These are phyloP conservation scores for Sebastes goodei DNA, from an alignment of 2,797 vertebrate species.

Conservation along the genomic window DNA sequence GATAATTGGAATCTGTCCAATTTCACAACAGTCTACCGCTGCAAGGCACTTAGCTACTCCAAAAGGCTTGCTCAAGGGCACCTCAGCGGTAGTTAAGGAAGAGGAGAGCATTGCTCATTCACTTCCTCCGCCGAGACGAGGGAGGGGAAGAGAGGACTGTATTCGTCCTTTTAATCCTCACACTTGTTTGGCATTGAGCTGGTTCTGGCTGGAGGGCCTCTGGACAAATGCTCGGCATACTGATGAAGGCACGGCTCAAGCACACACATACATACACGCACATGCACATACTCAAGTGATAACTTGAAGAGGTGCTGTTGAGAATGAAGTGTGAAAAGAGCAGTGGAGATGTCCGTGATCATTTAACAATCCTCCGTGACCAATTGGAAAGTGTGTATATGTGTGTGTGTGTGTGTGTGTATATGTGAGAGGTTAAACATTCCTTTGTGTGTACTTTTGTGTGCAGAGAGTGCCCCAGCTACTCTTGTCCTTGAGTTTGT, in stretches of 20 bases:
- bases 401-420: neutral
- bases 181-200: constrained; percentile 80
- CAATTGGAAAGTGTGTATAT: neutral
- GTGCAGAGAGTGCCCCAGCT: neutral
- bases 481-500: constrained; percentile 36
- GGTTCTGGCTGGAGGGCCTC: constrained; percentile 69
- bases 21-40: constrained; percentile 17
- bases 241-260: constrained; percentile 54
- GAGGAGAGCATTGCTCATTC: constrained; percentile 44
- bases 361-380: constrained; percentile 26
- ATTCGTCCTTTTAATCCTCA: constrained; percentile 73
- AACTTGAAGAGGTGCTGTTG: constrained; percentile 55
- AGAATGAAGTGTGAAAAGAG: constrained; percentile 56
- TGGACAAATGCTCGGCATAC: constrained; percentile 72
- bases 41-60: constrained; percentile 1
- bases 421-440: neutral
- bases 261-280: constrained; percentile 4
- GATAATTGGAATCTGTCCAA: constrained; percentile 17
- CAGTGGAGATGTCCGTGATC: constrained; percentile 27
- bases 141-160: constrained; percentile 51
- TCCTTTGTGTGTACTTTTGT: neutral
- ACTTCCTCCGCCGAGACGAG: constrained; percentile 50
- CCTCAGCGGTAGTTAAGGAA: constrained; percentile 59
- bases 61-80: constrained; percentile 65
- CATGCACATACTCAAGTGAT: constrained; percentile 17